These are phyloP conservation scores for Drosophila kanekoi DNA, from an alignment of 2,888 invertebrate genomes.

Conservation along the genomic window DNA sequence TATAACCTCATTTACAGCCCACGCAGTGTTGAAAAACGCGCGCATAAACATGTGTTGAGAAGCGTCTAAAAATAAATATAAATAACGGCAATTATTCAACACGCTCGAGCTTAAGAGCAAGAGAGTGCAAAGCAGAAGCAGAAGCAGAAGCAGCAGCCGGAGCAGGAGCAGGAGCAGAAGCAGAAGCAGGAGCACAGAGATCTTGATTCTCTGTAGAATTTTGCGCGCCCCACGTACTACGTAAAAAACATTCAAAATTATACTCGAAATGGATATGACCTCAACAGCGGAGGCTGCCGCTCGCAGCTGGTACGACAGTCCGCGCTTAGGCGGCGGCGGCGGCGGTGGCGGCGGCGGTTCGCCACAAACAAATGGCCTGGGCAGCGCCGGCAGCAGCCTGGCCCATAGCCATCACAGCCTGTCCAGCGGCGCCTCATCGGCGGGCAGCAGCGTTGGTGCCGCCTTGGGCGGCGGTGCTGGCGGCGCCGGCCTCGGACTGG, in stretches of 20 bases:
- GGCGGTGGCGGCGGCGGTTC: constrained; percentile 84
- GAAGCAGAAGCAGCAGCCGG: not conserved
- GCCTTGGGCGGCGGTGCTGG: constrained; percentile 75
- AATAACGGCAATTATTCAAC: constrained; percentile 1
- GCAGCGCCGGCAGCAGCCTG: constrained; percentile 80
- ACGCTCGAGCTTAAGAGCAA: not conserved
- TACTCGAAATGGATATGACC: constrained; percentile 86
- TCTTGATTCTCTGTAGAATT: constrained; percentile 43
- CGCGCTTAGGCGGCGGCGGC: constrained; percentile 84
- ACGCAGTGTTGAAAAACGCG: constrained; percentile 54
- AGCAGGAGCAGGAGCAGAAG: not conserved
- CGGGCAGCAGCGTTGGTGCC: constrained; percentile 81
- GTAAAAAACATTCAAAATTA: constrained; percentile 84
- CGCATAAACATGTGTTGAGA: constrained; percentile 52
- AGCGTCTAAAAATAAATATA: constrained; percentile 12
- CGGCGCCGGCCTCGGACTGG: constrained; percentile 81
- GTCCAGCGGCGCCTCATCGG: constrained; percentile 82
- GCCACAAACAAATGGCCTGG: constrained; percentile 84
- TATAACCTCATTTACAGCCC: constrained; percentile 62
- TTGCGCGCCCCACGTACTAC: constrained; percentile 62
- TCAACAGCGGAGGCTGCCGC: constrained; percentile 86
- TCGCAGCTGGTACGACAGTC: constrained; percentile 86
- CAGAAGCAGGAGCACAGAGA: constrained; percentile 33
- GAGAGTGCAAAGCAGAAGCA: not conserved
- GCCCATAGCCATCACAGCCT: constrained; percentile 82